Evolutionary conservation across 2,113 vertebrate genomes (phyloP).

Genomic region (Tragelaphus buxtoni): DNA sequence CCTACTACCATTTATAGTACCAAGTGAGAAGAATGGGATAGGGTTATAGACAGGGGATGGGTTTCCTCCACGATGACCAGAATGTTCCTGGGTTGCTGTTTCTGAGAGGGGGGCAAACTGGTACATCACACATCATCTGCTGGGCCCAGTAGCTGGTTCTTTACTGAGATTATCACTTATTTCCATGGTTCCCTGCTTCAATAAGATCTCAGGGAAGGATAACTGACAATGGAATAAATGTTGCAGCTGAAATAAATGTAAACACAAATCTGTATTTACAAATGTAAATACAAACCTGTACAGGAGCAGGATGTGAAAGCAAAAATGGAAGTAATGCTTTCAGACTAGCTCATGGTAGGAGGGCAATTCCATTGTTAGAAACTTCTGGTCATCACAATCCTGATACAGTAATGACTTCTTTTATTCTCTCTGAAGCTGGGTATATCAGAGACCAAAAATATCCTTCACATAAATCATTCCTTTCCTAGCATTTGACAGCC

Average conservation of each 20-base stretch:
- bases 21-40: not conserved
- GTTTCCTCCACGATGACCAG: not conserved
- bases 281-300: not conserved
- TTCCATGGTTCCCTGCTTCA: conserved; percentile 49
- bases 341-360: not conserved
- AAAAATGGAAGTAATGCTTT: conserved; percentile 16
- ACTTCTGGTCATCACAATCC: conserved; percentile 19
- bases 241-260: conserved; percentile 49
- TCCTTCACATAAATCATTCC: conserved; percentile 53
- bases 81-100: not conserved
- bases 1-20: not conserved
- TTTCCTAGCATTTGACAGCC: conserved; percentile 67
- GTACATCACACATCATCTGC: conserved; percentile 14
- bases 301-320: conserved; percentile 12
- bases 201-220: conserved; percentile 20
- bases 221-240: conserved; percentile 1
- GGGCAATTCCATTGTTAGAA: conserved; percentile 28
- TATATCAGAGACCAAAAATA: conserved; percentile 55
- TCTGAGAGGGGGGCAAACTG: not conserved
- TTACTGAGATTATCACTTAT: not conserved
- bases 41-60: not conserved
- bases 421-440: conserved; percentile 55
- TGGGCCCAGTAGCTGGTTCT: not conserved
- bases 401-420: conserved; percentile 27
- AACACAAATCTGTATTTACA: not conserved